phyloP scores from a whole-genome alignment of 2,888 invertebrate genomes.

The Aethes cnicana region DNA sequence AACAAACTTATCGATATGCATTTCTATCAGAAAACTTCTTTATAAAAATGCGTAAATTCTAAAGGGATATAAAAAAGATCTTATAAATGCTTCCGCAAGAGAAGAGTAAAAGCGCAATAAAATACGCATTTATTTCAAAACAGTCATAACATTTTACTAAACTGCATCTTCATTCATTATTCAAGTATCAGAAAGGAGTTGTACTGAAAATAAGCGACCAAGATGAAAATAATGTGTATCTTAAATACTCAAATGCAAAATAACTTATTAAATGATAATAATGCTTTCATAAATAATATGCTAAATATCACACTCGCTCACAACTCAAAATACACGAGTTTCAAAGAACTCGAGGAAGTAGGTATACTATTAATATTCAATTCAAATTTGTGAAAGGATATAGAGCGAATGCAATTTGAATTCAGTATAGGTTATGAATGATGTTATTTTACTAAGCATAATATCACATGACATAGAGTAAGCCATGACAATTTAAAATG shows the following conservation, averaged over 20 bases:
- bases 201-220: too few species aligned
- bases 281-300: conserved; percentile 10
- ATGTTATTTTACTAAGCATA: too few species aligned
- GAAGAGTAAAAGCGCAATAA: conserved; percentile 14
- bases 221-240: background rate
- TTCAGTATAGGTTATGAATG: too few species aligned
- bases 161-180: too few species aligned
- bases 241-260: background rate
- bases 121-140: background rate
- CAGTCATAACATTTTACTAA: background rate
- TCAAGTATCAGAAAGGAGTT: too few species aligned
- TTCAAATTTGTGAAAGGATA: background rate
- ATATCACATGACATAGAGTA: too few species aligned
- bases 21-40: background rate
- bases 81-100: conserved; percentile 11
- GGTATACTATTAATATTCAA: background rate
- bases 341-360: too few species aligned
- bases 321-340: background rate
- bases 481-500: too few species aligned
- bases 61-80: background rate
- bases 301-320: background rate
- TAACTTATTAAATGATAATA: background rate
- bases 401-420: too few species aligned
- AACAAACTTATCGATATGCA: background rate
- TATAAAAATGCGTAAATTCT: conserved; percentile 2